Conservation (phyloP, 2,888 invertebrate genomes). For the Celastrina argiolus region DNA sequence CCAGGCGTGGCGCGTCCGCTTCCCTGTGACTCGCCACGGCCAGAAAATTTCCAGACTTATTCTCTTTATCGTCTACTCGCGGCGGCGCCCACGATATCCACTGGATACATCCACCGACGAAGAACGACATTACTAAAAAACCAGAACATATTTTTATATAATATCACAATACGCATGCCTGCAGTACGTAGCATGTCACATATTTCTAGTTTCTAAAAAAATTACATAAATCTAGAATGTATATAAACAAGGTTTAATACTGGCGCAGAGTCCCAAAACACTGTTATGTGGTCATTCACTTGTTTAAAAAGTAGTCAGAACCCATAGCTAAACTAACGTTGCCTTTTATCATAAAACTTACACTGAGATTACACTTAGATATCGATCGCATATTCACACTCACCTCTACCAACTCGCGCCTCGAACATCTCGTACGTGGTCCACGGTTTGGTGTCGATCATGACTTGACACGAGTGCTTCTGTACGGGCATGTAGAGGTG, state of each 20-base stretch:
- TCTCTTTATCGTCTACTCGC: constrained; percentile 27
- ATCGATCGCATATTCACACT: constrained; percentile 17
- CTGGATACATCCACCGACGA: constrained; percentile 79
- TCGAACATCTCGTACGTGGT: constrained; percentile 42
- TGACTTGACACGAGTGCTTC: constrained; percentile 75
- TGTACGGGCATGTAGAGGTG: constrained; percentile 72
- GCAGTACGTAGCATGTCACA: too few species aligned
- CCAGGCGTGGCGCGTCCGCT: constrained; percentile 69
- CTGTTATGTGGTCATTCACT: too few species aligned
- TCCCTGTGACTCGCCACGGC: constrained; percentile 76
- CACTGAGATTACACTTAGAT: too few species aligned
- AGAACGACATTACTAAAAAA: constrained; percentile 41
- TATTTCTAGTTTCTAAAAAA: too few species aligned
- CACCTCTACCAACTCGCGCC: constrained; percentile 27
- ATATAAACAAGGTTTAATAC: too few species aligned
- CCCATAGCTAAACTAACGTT: too few species aligned
- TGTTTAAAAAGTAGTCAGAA: too few species aligned
- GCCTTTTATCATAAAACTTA: too few species aligned
- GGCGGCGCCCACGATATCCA: constrained; percentile 74
- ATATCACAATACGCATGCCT: constrained; percentile 27
- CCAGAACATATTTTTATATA: constrained; percentile 9
- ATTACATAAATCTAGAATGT: too few species aligned
- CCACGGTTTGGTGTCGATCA: constrained; percentile 38
- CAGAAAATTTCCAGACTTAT: constrained; percentile 64
- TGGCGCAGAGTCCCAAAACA: too few species aligned